Percentiles rank a stretch among this genome's conserved stretches.
Evolutionary conservation across 1,140 invertebrate genomes (phyloP).

Genomic region (Drosophila virilis): DNA sequence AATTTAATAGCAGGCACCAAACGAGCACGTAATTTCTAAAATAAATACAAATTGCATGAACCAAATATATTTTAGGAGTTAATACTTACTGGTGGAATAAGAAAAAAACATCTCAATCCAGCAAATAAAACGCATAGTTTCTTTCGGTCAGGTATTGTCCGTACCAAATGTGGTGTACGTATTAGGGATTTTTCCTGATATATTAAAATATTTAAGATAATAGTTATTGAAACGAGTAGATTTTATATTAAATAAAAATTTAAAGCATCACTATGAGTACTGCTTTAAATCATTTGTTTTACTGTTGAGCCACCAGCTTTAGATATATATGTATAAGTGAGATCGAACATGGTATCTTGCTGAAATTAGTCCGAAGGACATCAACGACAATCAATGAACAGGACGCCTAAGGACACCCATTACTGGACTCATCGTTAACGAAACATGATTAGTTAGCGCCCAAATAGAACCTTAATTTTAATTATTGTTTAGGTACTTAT

Average conservation of each 20-base stretch:
- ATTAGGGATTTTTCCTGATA: slow-evolving; percentile 52
- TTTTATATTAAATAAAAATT: not conserved
- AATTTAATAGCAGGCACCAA: slow-evolving; percentile 47
- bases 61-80: not conserved
- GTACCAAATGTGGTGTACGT: slow-evolving; percentile 31
- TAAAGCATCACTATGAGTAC: too few relatives aligned
- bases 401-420: too few relatives aligned
- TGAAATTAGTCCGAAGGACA: too few relatives aligned
- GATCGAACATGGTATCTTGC: too few relatives aligned
- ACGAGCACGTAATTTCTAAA: slow-evolving; percentile 53
- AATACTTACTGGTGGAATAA: slow-evolving; percentile 37
- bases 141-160: slow-evolving; percentile 41
- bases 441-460: too few relatives aligned
- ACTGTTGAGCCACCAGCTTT: too few relatives aligned
- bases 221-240: too few relatives aligned
- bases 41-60: not conserved
- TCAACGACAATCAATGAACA: too few relatives aligned
- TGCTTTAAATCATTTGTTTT: too few relatives aligned
- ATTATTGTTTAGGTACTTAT: slow-evolving; percentile 41
- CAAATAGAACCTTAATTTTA: not conserved
- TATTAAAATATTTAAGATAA: not conserved
- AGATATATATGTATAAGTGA: too few relatives aligned
- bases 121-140: slow-evolving; percentile 42
- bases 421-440: too few relatives aligned
- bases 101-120: slow-evolving; percentile 36